Evolutionary conservation across 1,140 invertebrate species (phyloP), one percentile per base, ranked within the genome.

Genomic region (Notospermus geniculatus): DNA sequence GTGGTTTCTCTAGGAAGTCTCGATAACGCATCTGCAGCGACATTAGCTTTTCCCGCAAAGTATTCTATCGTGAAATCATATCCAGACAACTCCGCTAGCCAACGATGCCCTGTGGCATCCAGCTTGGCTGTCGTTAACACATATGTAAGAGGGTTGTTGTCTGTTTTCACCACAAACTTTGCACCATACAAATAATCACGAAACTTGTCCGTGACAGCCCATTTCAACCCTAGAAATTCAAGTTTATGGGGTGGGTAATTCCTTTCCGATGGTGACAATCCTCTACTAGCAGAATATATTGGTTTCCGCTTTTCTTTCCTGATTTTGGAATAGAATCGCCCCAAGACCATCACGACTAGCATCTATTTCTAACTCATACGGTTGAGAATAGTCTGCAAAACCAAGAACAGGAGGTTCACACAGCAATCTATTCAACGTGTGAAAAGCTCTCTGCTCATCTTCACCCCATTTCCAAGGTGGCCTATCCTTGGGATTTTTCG

Each of bases 321-420:
- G 62, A 27, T 41, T 39, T 63, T 76, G 73, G 13, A 55, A 63
- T 19, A 78, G 57, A 0, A 71, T 72, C 15, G 65, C 68, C 11
- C 71, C 73, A 23, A 74, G 22, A 5, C 64, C 69, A n/a, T 39
- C 28, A n/a, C 59, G 53, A 59, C 56, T 59, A 7, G 65, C 67
- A 60, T 73, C 71, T n/a, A 59, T 66, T 30, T 68, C 58, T 27
- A 73, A 28, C 25, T 41, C 41, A 58, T 63, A 74, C 1, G 43
- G 62, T 5, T 46, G 22, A 9, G 59, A 46, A 28, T 54, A 63
- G 45, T 69, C 56, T 1, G 69, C 65, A 63, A 60, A 68, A 15
- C 53, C 64, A 22, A 73, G 54, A 2, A 72, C 29, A 23, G 70
- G 71, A 30, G 59, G 58, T 5, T 11, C 55, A 4, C 55, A 60